These are phyloP conservation scores for Nomia melanderi DNA, from an alignment of 1,140 invertebrate species.

Conservation along the genomic window DNA sequence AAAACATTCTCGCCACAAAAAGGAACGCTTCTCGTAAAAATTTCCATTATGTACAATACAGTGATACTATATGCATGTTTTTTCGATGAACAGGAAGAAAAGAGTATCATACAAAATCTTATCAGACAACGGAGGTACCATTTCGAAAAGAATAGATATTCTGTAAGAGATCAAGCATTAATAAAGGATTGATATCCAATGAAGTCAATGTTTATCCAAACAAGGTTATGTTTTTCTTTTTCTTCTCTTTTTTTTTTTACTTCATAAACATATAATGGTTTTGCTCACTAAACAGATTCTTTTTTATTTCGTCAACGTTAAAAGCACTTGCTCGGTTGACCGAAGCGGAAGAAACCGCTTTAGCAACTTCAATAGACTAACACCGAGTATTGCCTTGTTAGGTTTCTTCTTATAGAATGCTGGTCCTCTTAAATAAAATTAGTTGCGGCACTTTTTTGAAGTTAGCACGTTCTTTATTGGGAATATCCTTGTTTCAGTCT, in stretches of 20 bases:
- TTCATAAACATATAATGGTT: constrained; percentile 32
- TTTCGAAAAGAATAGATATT: constrained; percentile 9
- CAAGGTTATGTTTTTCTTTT: constrained; percentile 11
- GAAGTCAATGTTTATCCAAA: constrained; percentile 20
- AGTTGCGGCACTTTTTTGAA: constrained; percentile 62
- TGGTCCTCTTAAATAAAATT: constrained; percentile 63
- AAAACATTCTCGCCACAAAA: constrained; percentile 34
- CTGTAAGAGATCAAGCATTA: constrained; percentile 28
- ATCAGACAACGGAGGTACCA: neutral
- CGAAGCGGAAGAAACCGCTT: constrained; percentile 54
- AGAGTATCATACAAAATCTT: neutral
- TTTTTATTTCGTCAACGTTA: constrained; percentile 46
- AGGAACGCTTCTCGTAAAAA: constrained; percentile 61
- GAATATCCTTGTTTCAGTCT: constrained; percentile 54
- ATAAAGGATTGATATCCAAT: constrained; percentile 25
- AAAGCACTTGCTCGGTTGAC: constrained; percentile 58
- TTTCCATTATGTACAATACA: constrained; percentile 49
- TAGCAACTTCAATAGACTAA: constrained; percentile 59
- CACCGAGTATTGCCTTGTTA: constrained; percentile 51
- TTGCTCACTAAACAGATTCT: constrained; percentile 40
- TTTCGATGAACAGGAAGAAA: constrained; percentile 3
- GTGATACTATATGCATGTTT: neutral
- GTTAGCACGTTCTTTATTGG: constrained; percentile 52
- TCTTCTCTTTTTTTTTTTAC: constrained; percentile 15
- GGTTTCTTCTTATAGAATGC: constrained; percentile 36